Evolutionary conservation across 2,113 vertebrate genomes (phyloP), one percentile per base, ranked within the genome.

Genomic region (Thinocorus orbignyianus): DNA sequence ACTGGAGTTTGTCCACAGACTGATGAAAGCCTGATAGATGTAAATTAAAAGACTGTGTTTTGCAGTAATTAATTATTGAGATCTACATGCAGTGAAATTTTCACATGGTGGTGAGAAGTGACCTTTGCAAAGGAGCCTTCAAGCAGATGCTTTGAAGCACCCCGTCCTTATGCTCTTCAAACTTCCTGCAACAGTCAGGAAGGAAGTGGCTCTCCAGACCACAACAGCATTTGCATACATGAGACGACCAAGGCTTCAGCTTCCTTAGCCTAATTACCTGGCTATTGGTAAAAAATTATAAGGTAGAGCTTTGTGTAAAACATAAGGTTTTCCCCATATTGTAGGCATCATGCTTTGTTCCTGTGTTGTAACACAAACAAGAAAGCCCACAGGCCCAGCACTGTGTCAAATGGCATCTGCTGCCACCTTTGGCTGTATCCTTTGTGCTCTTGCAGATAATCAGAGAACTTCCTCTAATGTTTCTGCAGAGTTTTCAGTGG

Each of bases 21-120:
- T 39, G 26, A 64, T 64, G 57, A 72, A 81, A 91, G 17, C 52
- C 60, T 89, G 57, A 72, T 19, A 48, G 52, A 84, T 22, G 22
- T 83, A 95, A 96, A 84, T 93, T 55, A 60, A 78, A 96, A 68
- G 44, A 78, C 2, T 60, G 44, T 42, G 33, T 69, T 81, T 39
- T 90, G 64, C 41, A 61, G 39, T 54, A 81, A 84, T 91, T 86
- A 88, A 89, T 90, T 95, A 93, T 86, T 95, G 94, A 92, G 52
- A 79, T 46, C 24, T 69, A 82, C 60, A 93, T 18, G 48, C 72
- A 65, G 68, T 12, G 51, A 88, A 95, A 81, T 35, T 92, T 86
- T 92, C 62, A 78, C 33, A 46, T 6, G 13, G 33, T 1, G 1
- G 69, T 84, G 81, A 91, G 61, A 65, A 79, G 72, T 23, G 77